Evolutionary conservation across 2,113 vertebrate species (phyloP), one percentile per base, ranked within the genome.

Genomic region (Empidonax traillii): DNA sequence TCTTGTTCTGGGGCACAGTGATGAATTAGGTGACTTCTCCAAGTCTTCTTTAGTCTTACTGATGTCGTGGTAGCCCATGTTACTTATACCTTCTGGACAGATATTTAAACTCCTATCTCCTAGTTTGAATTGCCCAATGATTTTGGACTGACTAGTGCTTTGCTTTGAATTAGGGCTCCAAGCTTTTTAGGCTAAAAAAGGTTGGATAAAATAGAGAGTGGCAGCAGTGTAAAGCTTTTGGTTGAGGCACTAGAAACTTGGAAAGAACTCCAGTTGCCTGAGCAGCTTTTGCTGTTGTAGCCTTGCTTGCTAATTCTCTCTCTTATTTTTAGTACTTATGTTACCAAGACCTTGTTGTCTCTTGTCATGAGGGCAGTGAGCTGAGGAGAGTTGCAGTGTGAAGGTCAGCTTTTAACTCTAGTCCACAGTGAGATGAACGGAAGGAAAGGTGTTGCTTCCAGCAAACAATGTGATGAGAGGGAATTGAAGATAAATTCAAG

Each of bases 401-500:
- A 94, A 96, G 83, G 92, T 94, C 75, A 96, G 75, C 87, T 71
- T 92, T 97, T 95, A 92, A 72, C 79, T 93, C 65, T 10, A 27
- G 52, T 67, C 73, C 77, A 24, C 5, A 12, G 85, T 55, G 79
- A 85, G 85, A 94, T 41, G 68, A 96, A 89, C 6, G 15, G 74
- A 92, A 93, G 62, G 58, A 85, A 87, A 94, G 65, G 44, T 43
- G 81, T 89, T 53, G 73, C 14, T 90, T 71, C 58, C 79, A 91
- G 82, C 84, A 91, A 93, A 58, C 83, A 63, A 24, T 20, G 74
- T 66, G 67, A 87, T 68, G 76, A 66, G 73, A 93, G 72, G 75
- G 84, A 90, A 91, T n/a, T 88, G 56, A 78, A 72, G 59, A 69
- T 72, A 72, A 88, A 90, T 90, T 95, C 88, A 85, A 87, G 66